These are phyloP conservation scores for Syritta pipiens DNA, from an alignment of 2,888 invertebrate genomes.

Conservation along the genomic window DNA sequence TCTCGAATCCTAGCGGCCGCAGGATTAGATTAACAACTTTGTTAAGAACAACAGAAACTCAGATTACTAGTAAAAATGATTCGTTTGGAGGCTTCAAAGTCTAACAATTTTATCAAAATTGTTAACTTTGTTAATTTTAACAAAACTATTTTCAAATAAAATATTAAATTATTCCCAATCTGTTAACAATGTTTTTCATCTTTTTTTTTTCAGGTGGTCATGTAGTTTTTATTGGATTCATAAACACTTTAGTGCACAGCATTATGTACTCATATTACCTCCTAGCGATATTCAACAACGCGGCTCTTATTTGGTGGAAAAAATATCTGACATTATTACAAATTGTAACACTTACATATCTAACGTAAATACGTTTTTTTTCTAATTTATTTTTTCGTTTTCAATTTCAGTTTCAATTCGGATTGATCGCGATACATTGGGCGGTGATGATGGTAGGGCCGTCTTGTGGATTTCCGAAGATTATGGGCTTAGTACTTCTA, in stretches of 20 bases:
- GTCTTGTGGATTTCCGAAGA: constrained; percentile 33
- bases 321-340: constrained; percentile 76
- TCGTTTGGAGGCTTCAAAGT: no score
- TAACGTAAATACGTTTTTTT: background rate
- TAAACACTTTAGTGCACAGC: constrained; percentile 77
- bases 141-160: no score
- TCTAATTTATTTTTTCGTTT: background rate
- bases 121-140: no score
- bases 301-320: constrained; percentile 78
- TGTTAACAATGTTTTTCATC: background rate
- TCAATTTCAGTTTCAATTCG: constrained; percentile 34
- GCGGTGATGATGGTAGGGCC: constrained; percentile 9
- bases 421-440: constrained; percentile 21
- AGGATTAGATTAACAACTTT: no score
- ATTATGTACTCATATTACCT: constrained; percentile 79
- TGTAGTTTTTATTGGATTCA: constrained; percentile 75
- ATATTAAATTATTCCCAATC: no score
- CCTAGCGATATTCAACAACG: constrained; percentile 74
- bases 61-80: no score
- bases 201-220: constrained; percentile 72
- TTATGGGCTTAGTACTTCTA: background rate
- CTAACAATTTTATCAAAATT: no score
- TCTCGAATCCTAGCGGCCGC: no score
- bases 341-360: no score
- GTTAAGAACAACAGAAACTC: no score